Percentiles rank a stretch among this genome's conserved stretches.
These are phyloP conservation scores for Manis javanica DNA, from an alignment of 2,797 vertebrate genomes.

Conservation along the genomic window DNA sequence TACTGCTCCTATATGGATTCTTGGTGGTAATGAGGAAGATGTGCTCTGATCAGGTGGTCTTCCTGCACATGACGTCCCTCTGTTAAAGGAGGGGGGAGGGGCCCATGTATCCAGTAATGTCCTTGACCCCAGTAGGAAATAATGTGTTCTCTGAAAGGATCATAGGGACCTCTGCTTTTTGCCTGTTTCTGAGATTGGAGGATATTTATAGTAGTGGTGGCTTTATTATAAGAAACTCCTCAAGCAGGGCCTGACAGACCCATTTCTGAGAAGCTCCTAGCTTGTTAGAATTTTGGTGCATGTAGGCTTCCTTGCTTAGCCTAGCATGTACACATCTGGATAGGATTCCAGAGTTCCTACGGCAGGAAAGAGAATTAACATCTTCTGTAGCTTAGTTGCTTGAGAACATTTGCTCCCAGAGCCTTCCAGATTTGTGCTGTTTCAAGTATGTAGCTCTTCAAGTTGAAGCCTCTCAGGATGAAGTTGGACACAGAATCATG, in stretches of 20 bases:
- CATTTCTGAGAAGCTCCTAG: background rate
- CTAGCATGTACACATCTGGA: background rate
- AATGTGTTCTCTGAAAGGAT: background rate
- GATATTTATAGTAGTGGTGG: background rate
- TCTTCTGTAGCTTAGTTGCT: background rate
- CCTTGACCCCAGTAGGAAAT: background rate
- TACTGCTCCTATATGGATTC: background rate
- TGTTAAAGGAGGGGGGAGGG: background rate
- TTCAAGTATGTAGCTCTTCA: background rate
- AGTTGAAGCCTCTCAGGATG: background rate
- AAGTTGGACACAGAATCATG: background rate
- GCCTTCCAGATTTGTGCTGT: background rate
- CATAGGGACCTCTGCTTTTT: background rate
- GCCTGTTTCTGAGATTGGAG: background rate
- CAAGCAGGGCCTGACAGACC: background rate
- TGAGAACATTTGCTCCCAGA: slow-evolving; percentile 3
- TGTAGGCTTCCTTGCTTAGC: background rate
- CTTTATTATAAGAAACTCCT: background rate
- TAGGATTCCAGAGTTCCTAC: background rate
- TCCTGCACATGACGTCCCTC: background rate
- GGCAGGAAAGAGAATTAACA: background rate
- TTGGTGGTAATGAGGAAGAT: background rate
- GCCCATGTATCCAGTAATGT: background rate
- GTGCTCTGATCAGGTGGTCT: background rate
- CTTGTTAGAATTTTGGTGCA: background rate